phyloP scores from a whole-genome alignment of 2,888 invertebrate genomes.

The Drosophila macrospina region DNA sequence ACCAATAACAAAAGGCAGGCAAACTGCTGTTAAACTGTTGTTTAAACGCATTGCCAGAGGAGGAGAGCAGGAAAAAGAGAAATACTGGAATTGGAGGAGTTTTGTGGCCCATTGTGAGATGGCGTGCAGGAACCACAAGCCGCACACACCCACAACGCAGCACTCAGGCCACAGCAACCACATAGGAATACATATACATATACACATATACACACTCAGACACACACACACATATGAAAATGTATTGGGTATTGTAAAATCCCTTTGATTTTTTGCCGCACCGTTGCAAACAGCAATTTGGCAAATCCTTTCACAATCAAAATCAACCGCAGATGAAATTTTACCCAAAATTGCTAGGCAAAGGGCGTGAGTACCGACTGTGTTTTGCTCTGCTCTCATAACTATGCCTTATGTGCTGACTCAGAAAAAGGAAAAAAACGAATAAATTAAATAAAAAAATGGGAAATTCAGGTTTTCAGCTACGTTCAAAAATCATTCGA shows the following conservation, averaged over 20 bases:
- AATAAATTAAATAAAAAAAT: background rate
- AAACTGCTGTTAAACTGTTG: constrained; percentile 80
- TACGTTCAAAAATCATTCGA: constrained; percentile 67
- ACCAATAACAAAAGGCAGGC: constrained; percentile 77
- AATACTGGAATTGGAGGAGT: constrained; percentile 50
- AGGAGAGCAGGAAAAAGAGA: background rate
- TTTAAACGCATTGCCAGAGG: constrained; percentile 73
- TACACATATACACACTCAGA: constrained; percentile 16
- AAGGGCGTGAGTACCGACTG: constrained; percentile 48
- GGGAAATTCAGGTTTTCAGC: constrained; percentile 10
- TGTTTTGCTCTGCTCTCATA: constrained; percentile 22
- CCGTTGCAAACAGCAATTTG: constrained; percentile 83
- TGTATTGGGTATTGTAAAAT: constrained; percentile 79
- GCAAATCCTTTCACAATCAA: constrained; percentile 84
- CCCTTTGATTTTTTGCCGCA: constrained; percentile 81
- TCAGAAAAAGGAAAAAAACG: constrained; percentile 8
- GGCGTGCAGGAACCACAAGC: constrained; percentile 66
- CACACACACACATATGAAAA: constrained; percentile 29
- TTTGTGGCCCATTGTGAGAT: constrained; percentile 68
- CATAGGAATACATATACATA: constrained; percentile 20
- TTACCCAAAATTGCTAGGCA: constrained; percentile 69
- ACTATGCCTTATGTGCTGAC: constrained; percentile 41
- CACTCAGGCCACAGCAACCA: constrained; percentile 51
- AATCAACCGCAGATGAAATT: constrained; percentile 84
- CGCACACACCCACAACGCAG: constrained; percentile 60